Conservation (phyloP, 1,140 invertebrate genomes). For the Drosophila orosa region DNA sequence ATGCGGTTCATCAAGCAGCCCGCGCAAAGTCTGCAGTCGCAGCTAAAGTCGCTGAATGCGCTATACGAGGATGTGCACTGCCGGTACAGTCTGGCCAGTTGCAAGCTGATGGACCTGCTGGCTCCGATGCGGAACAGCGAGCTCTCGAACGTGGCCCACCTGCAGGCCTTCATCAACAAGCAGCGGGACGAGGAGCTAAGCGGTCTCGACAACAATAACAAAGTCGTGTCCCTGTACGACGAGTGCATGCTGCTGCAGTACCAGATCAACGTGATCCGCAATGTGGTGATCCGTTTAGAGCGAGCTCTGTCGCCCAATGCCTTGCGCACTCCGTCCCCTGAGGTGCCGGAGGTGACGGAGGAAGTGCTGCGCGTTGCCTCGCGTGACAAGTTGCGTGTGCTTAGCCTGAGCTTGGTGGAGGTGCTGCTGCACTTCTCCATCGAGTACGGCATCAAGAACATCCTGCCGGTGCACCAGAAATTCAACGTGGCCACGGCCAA, state of each 20-base stretch:
- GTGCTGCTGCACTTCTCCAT: slow-evolving; percentile 90
- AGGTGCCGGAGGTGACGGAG: slow-evolving; percentile 10
- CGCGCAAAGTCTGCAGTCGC: slow-evolving; percentile 57
- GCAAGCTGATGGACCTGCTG: slow-evolving; percentile 90
- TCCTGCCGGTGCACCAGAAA: slow-evolving; percentile 85
- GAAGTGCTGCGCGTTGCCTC: slow-evolving; percentile 87
- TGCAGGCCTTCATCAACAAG: slow-evolving; percentile 91
- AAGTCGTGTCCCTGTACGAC: slow-evolving; percentile 92
- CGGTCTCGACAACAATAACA: slow-evolving; percentile 86
- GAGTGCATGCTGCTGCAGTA: slow-evolving; percentile 92
- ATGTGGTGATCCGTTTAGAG: slow-evolving; percentile 90
- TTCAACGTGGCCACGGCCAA: slow-evolving; percentile 88
- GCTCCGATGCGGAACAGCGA: slow-evolving; percentile 90
- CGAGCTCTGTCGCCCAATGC: slow-evolving; percentile 57
- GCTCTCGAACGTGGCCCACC: slow-evolving; percentile 91
- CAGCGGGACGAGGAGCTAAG: slow-evolving; percentile 86
- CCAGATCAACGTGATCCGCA: slow-evolving; percentile 90
- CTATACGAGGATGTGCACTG: slow-evolving; percentile 92
- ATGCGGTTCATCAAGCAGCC: slow-evolving; percentile 69
- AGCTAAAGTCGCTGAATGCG: slow-evolving; percentile 82
- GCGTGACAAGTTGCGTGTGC: slow-evolving; percentile 91
- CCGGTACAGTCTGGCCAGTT: slow-evolving; percentile 92
- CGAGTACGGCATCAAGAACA: slow-evolving; percentile 86
- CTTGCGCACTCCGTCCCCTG: neutral
- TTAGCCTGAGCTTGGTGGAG: slow-evolving; percentile 92